Base-by-base conservation (phyloP, 1,140 invertebrate species). In the Microplitis mediator region DNA sequence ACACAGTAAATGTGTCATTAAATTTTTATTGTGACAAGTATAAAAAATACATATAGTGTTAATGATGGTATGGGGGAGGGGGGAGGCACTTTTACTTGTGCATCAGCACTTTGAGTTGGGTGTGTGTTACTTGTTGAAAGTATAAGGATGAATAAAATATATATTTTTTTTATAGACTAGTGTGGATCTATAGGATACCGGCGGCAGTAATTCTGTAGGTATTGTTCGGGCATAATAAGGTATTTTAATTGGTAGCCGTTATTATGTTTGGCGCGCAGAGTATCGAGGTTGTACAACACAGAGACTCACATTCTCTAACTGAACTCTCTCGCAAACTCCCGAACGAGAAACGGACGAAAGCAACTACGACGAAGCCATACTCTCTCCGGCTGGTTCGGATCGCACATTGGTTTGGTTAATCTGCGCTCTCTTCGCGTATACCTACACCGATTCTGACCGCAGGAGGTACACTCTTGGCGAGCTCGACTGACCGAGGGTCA, bases 181-280 rank as follows among this genome's bases (percentile, higher is more conserved):
- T 23, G 23, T 23, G 23, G 23, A 23, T 23, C 23, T 23, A 23
- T 23, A 23, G 39, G 39, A 45, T 6, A 45, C 39, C 39, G 39
- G 6, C 31, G 52, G 52, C 16, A n/a, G 4, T 23, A 31, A 31
- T 23, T 11, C 14, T 31, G 4, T 31, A 16, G 23, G 76, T 77
- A 82, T 82, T 80, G 79, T 82, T 77, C 74, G 72, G 58, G 69
- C 68, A 73, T 84, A 84, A 81, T 82, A 83, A 82, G 81, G 82
- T 81, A 84, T 84, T 84, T 84, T 82, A 84, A 84, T 84, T 84
- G 80, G 79, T 77, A 58, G 74, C 76, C 76, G 77, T 82, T 80
- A 77, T 77, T 75, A 77, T 77, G 74, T 77, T 77, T 34, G 73
- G 73, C 66, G 61, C 60, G 71, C 67, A 63, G 62, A 45, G 71